Base-by-base conservation (phyloP, 2,797 vertebrate species). In the Lithobates pipiens region DNA sequence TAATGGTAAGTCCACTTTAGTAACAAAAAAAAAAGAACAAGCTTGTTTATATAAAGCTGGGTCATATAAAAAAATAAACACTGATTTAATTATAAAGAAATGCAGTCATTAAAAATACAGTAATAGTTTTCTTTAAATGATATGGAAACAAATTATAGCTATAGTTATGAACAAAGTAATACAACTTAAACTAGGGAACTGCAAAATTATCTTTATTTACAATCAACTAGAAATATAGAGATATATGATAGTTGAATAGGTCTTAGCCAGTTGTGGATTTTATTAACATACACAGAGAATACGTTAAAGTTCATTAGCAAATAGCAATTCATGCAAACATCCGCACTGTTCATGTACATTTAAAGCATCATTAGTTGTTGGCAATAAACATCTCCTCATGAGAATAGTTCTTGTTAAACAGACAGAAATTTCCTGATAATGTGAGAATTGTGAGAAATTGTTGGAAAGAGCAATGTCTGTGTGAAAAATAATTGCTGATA, bases 341-440 rank as follows among this genome's bases (percentile, higher is more conserved):
- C 71, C 34, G 50, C 50, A 63, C 50, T 81, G 79, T 63, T 81
- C 69, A 23, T 39, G n/a, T 72, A 71, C 69, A 81, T 81, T 81
- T 72, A 72, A 72, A 81, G 50, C 79, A 81, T 72, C 69, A 81
- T 81, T 81, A 72, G 29, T 81, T 63, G 50, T 50, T 73, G n/a
- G 79, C 68, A 81, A 81, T 72, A 81, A 81, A 61, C 50, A 81
- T 27, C n/a, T 27, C 11, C 79, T 81, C 79, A 25, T 61, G 50
- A 73, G 79, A 72, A 36, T 46, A 80, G 79, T 42, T 32, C 15
- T 61, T 73, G 50, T 61, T 72, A 72, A 61, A 81, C 25, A 72
- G 69, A 72, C 32, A 72, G 29, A 70, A 68, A 71, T 61, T 72
- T 73, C 10, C 69, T 72, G 34, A 73, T 44, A 63, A 63, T 39